Base-by-base conservation (phyloP, 2,797 vertebrate genomes). In the Melanitta fusca region DNA sequence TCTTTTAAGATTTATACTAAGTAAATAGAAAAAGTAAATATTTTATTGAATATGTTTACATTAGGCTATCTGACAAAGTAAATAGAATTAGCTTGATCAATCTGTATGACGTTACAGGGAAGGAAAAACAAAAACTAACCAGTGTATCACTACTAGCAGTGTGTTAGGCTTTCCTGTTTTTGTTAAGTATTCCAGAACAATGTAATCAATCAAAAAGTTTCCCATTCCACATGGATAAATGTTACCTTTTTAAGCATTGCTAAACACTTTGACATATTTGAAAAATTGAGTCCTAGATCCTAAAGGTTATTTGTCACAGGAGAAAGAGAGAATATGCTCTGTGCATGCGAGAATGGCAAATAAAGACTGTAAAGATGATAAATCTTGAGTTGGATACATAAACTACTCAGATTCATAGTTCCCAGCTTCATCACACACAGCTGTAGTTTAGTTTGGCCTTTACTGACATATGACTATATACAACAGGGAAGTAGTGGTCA, bases 251-350 rank as follows among this genome's bases (percentile, higher is more conserved):
- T 89, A 96, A 97, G 49, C 54, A 91, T 68, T 96, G 68, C 90
- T 96, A 92, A 97, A 90, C 82, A 71, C n/a, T 96, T 73, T 94
- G 83, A 93, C 81, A 70, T 79, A 70, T 74, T 95, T 97, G 85
- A 97, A 96, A 96, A 97, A 97, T 89, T 77, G 80, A 96, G 58
- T 79, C 56, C 34, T 88, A 80, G 78, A 86, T 96, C 91, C 90
- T 95, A 96, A 88, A 95, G 88, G 86, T 94, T 94, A 93, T 94
- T 95, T 97, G 88, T 95, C 96, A 87, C 65, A 92, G 65, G 30
- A 92, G 73, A 91, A 64, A 68, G 83, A 88, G 66, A 83, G 97
- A 92, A 68, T 85, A 45, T 17, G 41, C 6, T 96, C 39, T 75
- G 9, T 79, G 69, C 60, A 27, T 90, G 70, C 69, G 57, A 85